Evolutionary conservation across 2,113 vertebrate genomes (phyloP), one percentile per base, ranked within the genome.

Genomic region (Grammomys dolichurus): DNA sequence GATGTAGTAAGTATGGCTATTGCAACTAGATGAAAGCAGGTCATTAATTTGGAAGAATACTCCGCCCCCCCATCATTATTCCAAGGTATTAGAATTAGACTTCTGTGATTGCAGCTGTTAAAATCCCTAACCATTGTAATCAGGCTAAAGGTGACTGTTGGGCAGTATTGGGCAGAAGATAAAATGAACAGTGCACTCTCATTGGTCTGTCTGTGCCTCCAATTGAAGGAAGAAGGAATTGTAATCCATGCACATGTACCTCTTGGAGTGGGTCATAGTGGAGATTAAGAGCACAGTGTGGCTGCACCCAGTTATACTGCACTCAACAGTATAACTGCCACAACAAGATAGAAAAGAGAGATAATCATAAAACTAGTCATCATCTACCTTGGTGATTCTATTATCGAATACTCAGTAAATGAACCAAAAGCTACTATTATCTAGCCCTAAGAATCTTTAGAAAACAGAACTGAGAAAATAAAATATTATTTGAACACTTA

Each of bases 171-270:
- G 36, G 28, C 1, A 85, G 70, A 77, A 43, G 7, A 17, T 33
- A 36, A 14, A 88, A 1, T 31, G 20, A 81, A 84, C 4, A 43
- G 4, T 90, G 5, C 2, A 43, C 63, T 65, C 60, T 65, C 81
- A 19, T 63, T 85, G 26, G 1, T 85, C 58, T 85, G 58, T 31
- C 58, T 0, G 3, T 63, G 24, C 26, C n/a, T 84, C n/a, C 24
- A 28, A 5, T 10, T 31, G 22, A 84, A 82, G 6, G 22, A 63
- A 14, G 58, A 17, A 28, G 5, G 7, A 43, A 63, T 65, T 85
- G 2, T 10, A n/a, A 8, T 65, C 36, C 26, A 7, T 46, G 14
- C 0, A 63, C 10, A 13, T 43, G 26, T 46, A 31, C 2, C 3
- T 85, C 14, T 46, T 65, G 16, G 14, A 63, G 17, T 65, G 58